phyloP scores from a whole-genome alignment of 2,113 vertebrate genomes.

The Hystrix cristata region DNA sequence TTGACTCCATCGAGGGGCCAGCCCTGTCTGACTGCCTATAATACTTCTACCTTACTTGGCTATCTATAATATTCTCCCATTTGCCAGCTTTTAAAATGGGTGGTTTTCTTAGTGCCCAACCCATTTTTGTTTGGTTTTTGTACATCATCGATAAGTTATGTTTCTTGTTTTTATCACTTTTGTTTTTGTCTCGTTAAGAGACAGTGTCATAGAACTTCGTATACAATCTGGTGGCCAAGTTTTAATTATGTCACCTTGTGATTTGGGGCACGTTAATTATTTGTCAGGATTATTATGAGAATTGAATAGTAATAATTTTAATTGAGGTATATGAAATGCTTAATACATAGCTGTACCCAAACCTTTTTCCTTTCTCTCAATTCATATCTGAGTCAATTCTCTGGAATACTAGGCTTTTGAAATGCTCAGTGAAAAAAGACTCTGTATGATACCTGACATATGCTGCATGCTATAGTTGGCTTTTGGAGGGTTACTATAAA shows the following conservation, averaged over 20 bases:
- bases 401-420: neutral
- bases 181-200: neutral
- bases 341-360: neutral
- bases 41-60: too few relatives aligned
- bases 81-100: neutral
- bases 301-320: neutral
- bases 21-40: too few relatives aligned
- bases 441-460: neutral
- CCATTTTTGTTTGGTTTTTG: conserved; percentile 8
- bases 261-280: neutral
- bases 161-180: conserved; percentile 1
- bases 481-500: neutral
- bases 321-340: neutral
- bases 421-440: neutral
- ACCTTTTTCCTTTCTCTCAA: neutral
- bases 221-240: neutral
- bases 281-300: neutral
- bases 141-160: neutral
- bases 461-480: neutral
- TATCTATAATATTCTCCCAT: neutral
- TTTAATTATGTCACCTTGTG: neutral
- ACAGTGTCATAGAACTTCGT: neutral
- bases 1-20: too few relatives aligned
- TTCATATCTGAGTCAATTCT: neutral
- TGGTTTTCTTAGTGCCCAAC: neutral